Evolutionary conservation across 2,797 vertebrate species (phyloP).

Genomic region (Cebuella pygmaea): DNA sequence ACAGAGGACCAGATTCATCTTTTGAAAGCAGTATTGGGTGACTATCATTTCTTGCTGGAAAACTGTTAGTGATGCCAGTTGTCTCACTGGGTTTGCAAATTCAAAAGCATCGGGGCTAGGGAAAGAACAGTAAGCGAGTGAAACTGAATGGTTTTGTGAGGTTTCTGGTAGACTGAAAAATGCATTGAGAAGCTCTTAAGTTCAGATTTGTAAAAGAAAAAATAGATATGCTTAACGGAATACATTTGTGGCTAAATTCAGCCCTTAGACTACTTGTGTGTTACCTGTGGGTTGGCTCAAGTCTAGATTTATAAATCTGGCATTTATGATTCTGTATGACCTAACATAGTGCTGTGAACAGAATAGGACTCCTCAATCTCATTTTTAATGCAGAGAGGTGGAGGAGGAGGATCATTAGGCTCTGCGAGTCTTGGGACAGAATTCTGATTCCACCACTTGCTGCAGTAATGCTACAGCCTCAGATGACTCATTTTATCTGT

Average conservation of each 20-base stretch:
- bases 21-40: neutral
- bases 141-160: neutral
- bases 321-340: neutral
- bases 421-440: neutral
- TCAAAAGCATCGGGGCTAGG: neutral
- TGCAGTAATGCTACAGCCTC: neutral
- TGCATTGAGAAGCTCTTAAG: neutral
- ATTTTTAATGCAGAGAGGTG: neutral
- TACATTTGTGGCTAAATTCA: neutral
- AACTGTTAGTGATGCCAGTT: neutral
- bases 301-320: neutral
- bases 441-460: neutral
- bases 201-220: conserved; percentile 21
- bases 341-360: neutral
- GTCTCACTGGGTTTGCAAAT: neutral
- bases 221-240: neutral
- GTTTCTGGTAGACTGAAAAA: neutral
- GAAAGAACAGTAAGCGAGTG: neutral
- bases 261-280: neutral
- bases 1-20: neutral
- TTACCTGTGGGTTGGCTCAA: neutral
- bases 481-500: neutral
- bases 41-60: neutral
- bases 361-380: neutral
- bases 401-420: neutral